Base-by-base conservation (phyloP, 2,797 vertebrate genomes). In the Sebastes steindachneri region DNA sequence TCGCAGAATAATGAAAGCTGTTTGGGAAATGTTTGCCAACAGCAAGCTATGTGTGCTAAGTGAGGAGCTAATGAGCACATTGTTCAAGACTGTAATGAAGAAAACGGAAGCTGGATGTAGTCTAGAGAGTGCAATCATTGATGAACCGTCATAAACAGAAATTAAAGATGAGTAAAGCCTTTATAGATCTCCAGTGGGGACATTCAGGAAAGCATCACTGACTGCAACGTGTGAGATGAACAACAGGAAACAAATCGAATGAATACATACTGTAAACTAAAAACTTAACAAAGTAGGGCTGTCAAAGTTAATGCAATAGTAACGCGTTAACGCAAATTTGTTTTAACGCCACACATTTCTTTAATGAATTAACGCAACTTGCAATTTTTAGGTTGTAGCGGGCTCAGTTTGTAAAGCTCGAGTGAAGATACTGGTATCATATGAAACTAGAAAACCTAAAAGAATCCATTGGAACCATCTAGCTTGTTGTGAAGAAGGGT, bases 21-120 rank as follows among this genome's bases (percentile, higher is more conserved):
- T 70, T 83, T 57, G 70, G 23, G 72, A 74, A 53, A 37, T 31
- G 57, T 87, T 73, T 80, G 45, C 63, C 64, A 78, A 75, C 65
- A 69, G 23, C 53, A 78, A 53, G 31, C 25, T 10, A 60, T 19
- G 29, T 68, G 35, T 17, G 37, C 37, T 17, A 53, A 64, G 11
- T 58, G 21, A 60, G 64, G 2, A 37, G 37, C 31, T 74, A 86
- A 88, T 79, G 59, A 83, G 31, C 11, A 11, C 15, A 33, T 60
- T 73, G 65, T 65, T 74, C 23, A 41, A 28, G 23, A 59, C 69
- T 25, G 26, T 26, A 58, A 83, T 68, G 19, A 68, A 60, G 55
- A 75, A 67, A 64, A 63, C 41, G 19, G 33, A 75, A 51, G 23
- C 29, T 11, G 7, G 2, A 41, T 33, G 23, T 19, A 14, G 21